Base-by-base conservation (phyloP, 2,888 invertebrate species). In the Steromphala cineraria region DNA sequence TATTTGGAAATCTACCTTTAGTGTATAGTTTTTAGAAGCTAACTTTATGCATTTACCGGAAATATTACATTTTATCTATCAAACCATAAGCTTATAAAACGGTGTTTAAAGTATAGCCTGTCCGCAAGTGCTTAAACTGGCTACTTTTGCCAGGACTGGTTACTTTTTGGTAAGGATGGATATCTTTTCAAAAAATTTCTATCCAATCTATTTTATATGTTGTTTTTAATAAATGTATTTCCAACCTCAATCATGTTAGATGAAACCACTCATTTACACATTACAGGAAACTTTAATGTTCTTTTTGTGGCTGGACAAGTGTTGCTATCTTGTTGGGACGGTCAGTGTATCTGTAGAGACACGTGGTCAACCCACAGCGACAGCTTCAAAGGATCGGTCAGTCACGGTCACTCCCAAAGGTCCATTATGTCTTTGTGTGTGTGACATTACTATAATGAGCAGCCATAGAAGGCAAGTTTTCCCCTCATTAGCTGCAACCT, bases 221-320 rank as follows among this genome's bases (percentile, higher is more conserved):
- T n/a, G n/a, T n/a, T n/a, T n/a, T n/a, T n/a, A n/a, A n/a, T n/a
- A n/a, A n/a, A n/a, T 17, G 28, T 28, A 15, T 17, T n/a, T 24
- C 62, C 28, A 10, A 13, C 62, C 62, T 28, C 17, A 24, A 28
- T 0, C 62, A 24, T 17, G 17, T 62, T 56, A 56, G n/a, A n/a
- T n/a, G n/a, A n/a, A n/a, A 24, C 10, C 56, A 19, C 17, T 56
- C 56, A 56, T 56, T n/a, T 24, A n/a, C 56, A 56, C 56, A n/a
- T 15, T 56, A 28, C 62, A 62, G 10, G 62, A 15, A 24, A 62
- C 24, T 62, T 62, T 62, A 13, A 62, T 62, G 62, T 24, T 62
- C 62, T 62, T 62, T 62, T 62, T 62, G 62, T 62, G 62, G 62
- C 62, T 62, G 62, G 62, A 62, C 62, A 62, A 62, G 62, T 62